Evolutionary conservation across 2,888 invertebrate genomes (phyloP), one percentile per base, ranked within the genome.

Genomic region (Drosophila hawaiiensis): DNA sequence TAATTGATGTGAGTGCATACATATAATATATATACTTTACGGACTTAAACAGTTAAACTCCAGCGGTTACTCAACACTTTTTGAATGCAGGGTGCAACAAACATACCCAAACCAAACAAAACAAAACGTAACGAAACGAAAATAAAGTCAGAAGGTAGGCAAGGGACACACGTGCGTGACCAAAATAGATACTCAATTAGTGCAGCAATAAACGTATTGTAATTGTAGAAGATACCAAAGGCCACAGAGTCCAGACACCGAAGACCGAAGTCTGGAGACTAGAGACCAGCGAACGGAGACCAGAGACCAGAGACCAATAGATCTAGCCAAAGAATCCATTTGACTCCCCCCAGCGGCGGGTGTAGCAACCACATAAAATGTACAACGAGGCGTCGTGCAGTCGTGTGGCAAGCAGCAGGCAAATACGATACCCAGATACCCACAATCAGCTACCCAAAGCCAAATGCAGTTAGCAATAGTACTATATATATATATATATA

Each of bases 171-270:
- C 76, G 87, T 84, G 87, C 87, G 83, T 87, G 87, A 80, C 83
- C 70, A 84, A 87, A 84, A 87, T 84, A 82, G 78, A 82, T 87
- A 82, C 84, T 84, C 84, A 84, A 87, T 84, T 87, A 84, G 87
- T 87, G 83, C 53, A 68, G 84, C 87, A 84, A 87, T 84, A 87
- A 87, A 83, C 71, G 68, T 67, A 73, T 81, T 79, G 83, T 83
- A 83, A 83, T 86, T 83, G 77, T 69, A 80, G 74, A 68, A 65
- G 80, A 73, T 78, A 69, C 55, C 35, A 56, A 31, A 60, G 41
- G 41, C 47, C 37, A 12, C 25, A 14, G 39, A n/a, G 47, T 25
- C 47, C 25, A 47, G 16, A 47, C 9, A 25, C 47, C 25, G 16
- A 7, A 22, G 14, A 41, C 41, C 41, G 10, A 19, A 41, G 39